Base-by-base conservation (phyloP, 30 jellyfish, hydroid and myxozoan genomes). In the Phacellophora camtschatica region DNA sequence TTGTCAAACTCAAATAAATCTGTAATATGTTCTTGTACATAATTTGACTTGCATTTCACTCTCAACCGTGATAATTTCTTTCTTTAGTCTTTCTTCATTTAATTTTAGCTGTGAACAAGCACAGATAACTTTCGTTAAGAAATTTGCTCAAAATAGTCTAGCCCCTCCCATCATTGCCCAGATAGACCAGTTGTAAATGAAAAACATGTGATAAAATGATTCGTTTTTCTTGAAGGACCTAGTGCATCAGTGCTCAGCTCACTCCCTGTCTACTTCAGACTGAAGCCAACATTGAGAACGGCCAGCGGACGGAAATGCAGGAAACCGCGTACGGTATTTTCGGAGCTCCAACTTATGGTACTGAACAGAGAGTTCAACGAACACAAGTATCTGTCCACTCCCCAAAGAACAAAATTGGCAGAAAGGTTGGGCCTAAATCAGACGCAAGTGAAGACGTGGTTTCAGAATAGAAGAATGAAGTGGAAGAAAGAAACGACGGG, bases 401-500 rank as follows among this genome's bases (percentile, higher is more conserved):
- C 99, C 19, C 99, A 94, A 63, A 22, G 99, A 45, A 94, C 99
- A 27, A 94, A 94, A 61, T 78, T 94, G 20, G 99, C 99, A 0
- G 97, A 94, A 25, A 81, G 99, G 30, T 88, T 94, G 0, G 99
- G 99, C n/a, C 95, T 94, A 16, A 94, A 86, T 51, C 99, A 94
- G 64, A 87, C 99, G 13, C 99, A 94, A 85, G 97, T 94, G 46
- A 88, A 88, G 53, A 88, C 97, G 11, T 88, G 99, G 99, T 94
- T 88, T 64, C 99, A 94, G 66, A 94, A 94, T 54, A 77, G 97
- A 56, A 84, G 99, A 36, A 94, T 94, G 99, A 94, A 94, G 65
- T 94, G 99, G 99, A 94, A 94, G 84, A 94, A 94, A 73, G 99
- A 94, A 79, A 87, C 97, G 18, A 85, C 89, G 3, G n/a, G n/a